A percentile compares a stretch with the other conserved stretches of the same genome.
Evolutionary conservation across 2,888 invertebrate species (phyloP).

Genomic region (Loripinus fragilis): DNA sequence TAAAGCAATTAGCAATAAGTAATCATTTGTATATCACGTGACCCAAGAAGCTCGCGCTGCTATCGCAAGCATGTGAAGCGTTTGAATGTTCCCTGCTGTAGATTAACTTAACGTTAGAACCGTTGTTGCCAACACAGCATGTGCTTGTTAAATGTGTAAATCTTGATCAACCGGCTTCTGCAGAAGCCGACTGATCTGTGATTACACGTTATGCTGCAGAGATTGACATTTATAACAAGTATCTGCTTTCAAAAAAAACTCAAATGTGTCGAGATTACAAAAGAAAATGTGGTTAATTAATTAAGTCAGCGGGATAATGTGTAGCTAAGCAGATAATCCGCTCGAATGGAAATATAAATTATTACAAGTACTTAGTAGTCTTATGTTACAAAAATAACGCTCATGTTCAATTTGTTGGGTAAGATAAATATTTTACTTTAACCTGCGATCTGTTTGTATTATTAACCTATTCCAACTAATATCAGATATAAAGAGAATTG

Average conservation of each 20-base stretch:
- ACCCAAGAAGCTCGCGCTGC: slow-evolving; percentile 1
- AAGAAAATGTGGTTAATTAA: no score
- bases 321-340: slow-evolving; percentile 13
- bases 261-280: no score
- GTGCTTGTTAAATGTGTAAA: no score
- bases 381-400: slow-evolving; percentile 49
- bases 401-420: slow-evolving; percentile 44
- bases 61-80: not conserved
- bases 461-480: slow-evolving; percentile 15
- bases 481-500: no score
- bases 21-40: slow-evolving; percentile 23
- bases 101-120: no score
- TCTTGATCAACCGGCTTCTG: no score
- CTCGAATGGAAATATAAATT: slow-evolving; percentile 23
- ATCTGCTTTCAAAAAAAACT: no score
- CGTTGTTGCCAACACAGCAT: no score
- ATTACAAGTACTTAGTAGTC: slow-evolving; percentile 37
- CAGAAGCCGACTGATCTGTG: no score
- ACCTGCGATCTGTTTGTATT: slow-evolving; percentile 45
- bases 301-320: no score
- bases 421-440: slow-evolving; percentile 57
- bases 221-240: no score
- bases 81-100: slow-evolving; percentile 9
- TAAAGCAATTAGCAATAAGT: slow-evolving; percentile 12
- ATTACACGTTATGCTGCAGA: no score